Evolutionary conservation across 2,113 vertebrate species (phyloP), one percentile per base, ranked within the genome.

Genomic region (Stercorarius parasiticus): DNA sequence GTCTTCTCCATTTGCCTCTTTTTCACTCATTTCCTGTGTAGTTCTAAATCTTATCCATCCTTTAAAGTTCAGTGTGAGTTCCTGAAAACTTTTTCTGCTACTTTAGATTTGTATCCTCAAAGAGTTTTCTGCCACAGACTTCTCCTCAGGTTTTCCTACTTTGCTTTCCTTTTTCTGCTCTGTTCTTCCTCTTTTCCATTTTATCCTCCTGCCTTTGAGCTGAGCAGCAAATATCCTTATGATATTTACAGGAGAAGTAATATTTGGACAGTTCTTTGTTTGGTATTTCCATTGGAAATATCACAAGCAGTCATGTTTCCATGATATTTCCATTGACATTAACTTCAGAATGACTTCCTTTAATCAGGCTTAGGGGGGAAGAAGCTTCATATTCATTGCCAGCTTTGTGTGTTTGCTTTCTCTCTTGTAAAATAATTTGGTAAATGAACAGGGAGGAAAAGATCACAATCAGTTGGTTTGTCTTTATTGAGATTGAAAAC

Each of bases 251-350:
- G 82, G 96, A 95, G 94, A 29, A 82, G 71, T 43, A 95, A 77
- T 95, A 52, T 96, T 97, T 97, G 83, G 61, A 55, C 82, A 85
- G 91, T 23, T 77, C 89, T 90, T 96, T 90, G 94, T 90, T 97
- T 92, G 84, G 86, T 97, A 97, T 97, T 97, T 98, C 95, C 86
- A 93, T 91, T 97, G 95, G 96, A 98, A 97, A 97, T 97, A 95
- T 56, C 93, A 96, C 81, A 93, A 89, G 70, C 91, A 83, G 92
- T 82, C 94, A 93, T 59, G 79, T 91, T 97, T 97, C 92, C 88
- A 94, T 96, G 94, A 93, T 93, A 97, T 97, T 97, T 92, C 89
- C 90, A 97, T 95, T 97, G 93, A 93, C 92, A 94, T 97, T 94
- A 97, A 74, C 94, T 93, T 90, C 71, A 77, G 85, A 73, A 96